These are phyloP conservation scores for Tetrapedia diversipes DNA, from an alignment of 2,888 invertebrate genomes.

Conservation along the genomic window DNA sequence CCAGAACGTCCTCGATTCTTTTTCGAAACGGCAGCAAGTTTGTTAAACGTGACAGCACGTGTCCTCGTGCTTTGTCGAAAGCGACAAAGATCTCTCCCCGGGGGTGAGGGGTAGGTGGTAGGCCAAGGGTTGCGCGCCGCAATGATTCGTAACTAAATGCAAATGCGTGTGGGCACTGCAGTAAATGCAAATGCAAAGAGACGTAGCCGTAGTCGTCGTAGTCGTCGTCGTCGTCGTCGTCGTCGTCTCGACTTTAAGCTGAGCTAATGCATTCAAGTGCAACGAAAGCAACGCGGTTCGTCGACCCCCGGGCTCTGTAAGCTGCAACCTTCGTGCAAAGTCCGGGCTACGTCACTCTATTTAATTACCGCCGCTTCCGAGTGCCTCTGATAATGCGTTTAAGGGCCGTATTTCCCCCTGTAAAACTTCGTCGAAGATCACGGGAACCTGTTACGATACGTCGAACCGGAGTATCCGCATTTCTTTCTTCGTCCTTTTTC, in stretches of 20 bases:
- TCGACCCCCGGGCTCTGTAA: constrained; percentile 53
- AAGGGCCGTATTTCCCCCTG: constrained; percentile 28
- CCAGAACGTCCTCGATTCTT: background rate
- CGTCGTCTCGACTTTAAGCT: constrained; percentile 66
- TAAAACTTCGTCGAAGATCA: constrained; percentile 38
- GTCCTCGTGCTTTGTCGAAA: constrained; percentile 15
- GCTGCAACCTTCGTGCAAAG: constrained; percentile 59
- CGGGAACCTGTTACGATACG: constrained; percentile 34
- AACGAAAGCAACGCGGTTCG: constrained; percentile 67
- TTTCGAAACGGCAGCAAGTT: background rate
- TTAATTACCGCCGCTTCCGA: constrained; percentile 62
- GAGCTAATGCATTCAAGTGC: constrained; percentile 69
- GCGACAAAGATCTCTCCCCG: constrained; percentile 17
- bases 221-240: constrained; percentile 46
- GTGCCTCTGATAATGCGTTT: constrained; percentile 53
- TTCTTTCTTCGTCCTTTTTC: background rate
- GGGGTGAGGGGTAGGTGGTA: background rate
- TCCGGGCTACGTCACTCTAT: constrained; percentile 59
- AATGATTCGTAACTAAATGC: constrained; percentile 70
- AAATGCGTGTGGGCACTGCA: constrained; percentile 66
- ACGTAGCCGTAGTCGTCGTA: constrained; percentile 44
- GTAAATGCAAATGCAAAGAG: constrained; percentile 68
- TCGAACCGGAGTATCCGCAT: constrained; percentile 16
- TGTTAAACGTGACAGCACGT: background rate
- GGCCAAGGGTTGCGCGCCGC: constrained; percentile 21